A percentile compares a stretch with the other conserved stretches of the same genome.
Conservation (phyloP, 2,888 invertebrate genomes). For the Camptogramma bilineatum region DNA sequence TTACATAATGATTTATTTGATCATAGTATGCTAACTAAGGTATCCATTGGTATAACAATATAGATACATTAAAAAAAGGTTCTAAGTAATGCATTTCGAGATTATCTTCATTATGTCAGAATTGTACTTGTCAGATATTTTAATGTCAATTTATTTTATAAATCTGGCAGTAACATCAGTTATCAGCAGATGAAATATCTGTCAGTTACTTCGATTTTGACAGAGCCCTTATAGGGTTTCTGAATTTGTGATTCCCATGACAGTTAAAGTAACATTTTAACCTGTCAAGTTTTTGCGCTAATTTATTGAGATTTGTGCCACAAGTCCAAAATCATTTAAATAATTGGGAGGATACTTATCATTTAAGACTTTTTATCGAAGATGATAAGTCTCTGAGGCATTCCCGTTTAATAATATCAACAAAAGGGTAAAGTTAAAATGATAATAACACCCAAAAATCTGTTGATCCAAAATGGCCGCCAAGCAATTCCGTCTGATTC, state of each 20-base stretch:
- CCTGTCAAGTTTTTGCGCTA: neutral
- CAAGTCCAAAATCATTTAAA: conserved; percentile 23
- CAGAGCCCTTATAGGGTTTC: neutral
- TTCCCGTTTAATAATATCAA: neutral
- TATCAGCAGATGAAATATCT: neutral
- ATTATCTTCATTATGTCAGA: neutral
- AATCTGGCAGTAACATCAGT: neutral
- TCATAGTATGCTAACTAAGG: too few species aligned
- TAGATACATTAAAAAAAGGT: too few species aligned
- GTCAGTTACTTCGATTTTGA: neutral
- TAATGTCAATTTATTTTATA: neutral
- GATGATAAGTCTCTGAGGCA: conserved; percentile 13
- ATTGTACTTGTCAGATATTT: neutral
- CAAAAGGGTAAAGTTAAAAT: neutral
- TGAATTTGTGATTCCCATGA: conserved; percentile 4
- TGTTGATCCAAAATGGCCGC: neutral
- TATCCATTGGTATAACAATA: too few species aligned
- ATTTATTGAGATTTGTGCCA: conserved; percentile 8
- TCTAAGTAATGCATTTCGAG: too few species aligned
- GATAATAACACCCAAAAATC: neutral
- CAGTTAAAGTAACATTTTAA: neutral
- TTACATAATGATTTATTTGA: too few species aligned
- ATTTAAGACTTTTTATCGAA: conserved; percentile 23
- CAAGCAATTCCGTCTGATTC: neutral
- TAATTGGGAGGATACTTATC: conserved; percentile 2